A percentile compares a stretch with the other conserved stretches of the same genome.
Evolutionary conservation across 2,888 invertebrate genomes (phyloP).

Genomic region (Syrista parreyssii): DNA sequence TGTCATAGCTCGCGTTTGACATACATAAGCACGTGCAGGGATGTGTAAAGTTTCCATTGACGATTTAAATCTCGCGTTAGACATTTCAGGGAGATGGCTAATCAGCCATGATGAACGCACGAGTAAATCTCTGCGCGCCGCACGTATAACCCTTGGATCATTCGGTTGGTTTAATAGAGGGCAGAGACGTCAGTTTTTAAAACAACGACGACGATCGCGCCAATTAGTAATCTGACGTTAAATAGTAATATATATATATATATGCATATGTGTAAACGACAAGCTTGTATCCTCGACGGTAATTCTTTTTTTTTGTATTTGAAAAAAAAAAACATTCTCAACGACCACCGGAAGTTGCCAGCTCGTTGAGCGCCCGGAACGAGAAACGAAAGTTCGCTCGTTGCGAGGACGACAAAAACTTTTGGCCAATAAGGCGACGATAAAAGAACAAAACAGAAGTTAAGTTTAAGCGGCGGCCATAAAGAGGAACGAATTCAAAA

Average conservation of each 20-base stretch:
- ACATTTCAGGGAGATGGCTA: no score
- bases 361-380: neutral
- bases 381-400: neutral
- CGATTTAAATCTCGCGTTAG: no score
- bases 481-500: neutral
- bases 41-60: no score
- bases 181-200: neutral
- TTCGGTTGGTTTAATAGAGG: no score
- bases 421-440: neutral
- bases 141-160: no score
- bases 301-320: neutral
- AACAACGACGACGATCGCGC: neutral
- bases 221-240: neutral
- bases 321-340: neutral
- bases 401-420: neutral
- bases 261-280: neutral
- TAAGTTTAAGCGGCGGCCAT: neutral
- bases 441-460: neutral
- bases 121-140: no score
- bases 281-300: neutral
- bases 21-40: no score
- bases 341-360: neutral
- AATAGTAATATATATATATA: neutral
- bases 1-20: no score
- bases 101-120: no score